These are phyloP conservation scores for Coracopsis vasa DNA, from an alignment of 2,113 vertebrate species.

Conservation along the genomic window DNA sequence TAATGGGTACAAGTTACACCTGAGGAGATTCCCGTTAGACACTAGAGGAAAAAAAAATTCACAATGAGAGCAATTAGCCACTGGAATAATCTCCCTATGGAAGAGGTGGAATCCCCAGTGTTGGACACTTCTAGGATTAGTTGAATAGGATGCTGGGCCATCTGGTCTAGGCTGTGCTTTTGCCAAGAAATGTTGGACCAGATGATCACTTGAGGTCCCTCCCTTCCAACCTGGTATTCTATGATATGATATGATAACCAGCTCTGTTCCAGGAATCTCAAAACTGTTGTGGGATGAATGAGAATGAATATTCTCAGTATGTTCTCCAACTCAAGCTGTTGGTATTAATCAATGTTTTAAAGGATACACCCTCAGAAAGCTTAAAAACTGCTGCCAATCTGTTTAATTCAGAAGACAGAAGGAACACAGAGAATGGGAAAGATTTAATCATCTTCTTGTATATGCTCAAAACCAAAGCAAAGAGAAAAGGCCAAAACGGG, in stretches of 20 bases:
- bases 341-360: not conserved
- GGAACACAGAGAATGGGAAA: not conserved
- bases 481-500: not conserved
- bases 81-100: not conserved
- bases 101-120: not conserved
- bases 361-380: not conserved
- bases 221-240: not conserved
- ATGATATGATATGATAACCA: not conserved
- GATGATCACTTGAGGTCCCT: not conserved
- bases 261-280: not conserved
- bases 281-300: not conserved
- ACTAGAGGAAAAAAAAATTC: not conserved
- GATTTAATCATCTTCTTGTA: not conserved
- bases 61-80: not conserved
- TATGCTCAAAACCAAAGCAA: not conserved
- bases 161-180: not conserved
- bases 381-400: not conserved
- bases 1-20: not conserved
- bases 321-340: not conserved
- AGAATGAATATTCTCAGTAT: not conserved
- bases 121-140: not conserved
- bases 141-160: not conserved
- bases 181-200: not conserved
- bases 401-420: not conserved
- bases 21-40: not conserved